Evolutionary conservation across 2,888 invertebrate genomes (phyloP).

Genomic region (Melieria omissa): DNA sequence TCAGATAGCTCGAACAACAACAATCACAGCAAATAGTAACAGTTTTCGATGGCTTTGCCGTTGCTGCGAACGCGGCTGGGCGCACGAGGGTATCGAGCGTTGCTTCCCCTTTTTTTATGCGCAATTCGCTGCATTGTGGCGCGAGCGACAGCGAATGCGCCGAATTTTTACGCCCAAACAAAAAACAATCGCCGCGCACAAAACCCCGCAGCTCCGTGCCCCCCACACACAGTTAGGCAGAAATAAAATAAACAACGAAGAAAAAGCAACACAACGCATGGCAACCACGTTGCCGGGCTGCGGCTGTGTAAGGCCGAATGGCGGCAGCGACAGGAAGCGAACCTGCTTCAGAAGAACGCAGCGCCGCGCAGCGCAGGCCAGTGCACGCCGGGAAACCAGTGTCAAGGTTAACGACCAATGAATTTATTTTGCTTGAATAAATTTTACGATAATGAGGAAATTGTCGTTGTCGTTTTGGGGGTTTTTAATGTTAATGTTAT

Average conservation of each 20-base stretch:
- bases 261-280: no score
- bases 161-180: constrained; percentile 35
- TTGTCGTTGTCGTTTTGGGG: constrained; percentile 56
- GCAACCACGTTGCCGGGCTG: no score
- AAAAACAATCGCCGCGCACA: constrained; percentile 27
- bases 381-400: constrained; percentile 60
- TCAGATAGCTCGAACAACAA: constrained; percentile 21
- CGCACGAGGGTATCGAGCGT: not conserved
- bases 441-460: constrained; percentile 67
- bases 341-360: constrained; percentile 7
- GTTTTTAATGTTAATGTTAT: constrained; percentile 61
- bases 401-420: constrained; percentile 69
- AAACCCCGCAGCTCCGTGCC: not conserved
- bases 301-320: not conserved
- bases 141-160: constrained; percentile 1
- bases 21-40: constrained; percentile 18
- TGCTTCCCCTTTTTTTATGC: constrained; percentile 22
- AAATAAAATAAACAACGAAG: no score
- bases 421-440: constrained; percentile 67
- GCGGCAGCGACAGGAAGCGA: not conserved
- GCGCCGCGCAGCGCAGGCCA: constrained; percentile 14
- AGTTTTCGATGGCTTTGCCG: constrained; percentile 30
- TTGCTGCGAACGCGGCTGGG: constrained; percentile 8
- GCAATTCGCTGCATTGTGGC: constrained; percentile 9
- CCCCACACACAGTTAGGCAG: no score